phyloP scores from a whole-genome alignment of 2,888 invertebrate genomes.

The Dione vanillae region DNA sequence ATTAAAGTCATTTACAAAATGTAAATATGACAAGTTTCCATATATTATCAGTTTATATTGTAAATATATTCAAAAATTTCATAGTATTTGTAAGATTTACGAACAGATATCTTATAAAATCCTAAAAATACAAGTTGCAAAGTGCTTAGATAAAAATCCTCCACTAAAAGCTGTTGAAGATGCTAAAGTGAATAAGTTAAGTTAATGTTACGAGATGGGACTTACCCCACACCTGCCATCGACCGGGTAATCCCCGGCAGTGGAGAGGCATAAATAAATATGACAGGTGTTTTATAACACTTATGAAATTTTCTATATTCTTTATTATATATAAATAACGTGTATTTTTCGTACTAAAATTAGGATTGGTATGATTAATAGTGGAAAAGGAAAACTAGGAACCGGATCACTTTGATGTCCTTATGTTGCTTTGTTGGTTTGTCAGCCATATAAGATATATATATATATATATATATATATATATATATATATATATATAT shows the following conservation, averaged over 20 bases:
- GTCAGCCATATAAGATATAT: no score
- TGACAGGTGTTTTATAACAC: slow-evolving; percentile 10
- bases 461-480: no score
- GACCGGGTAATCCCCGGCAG: slow-evolving; percentile 28
- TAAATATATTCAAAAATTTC: no score
- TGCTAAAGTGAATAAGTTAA: slow-evolving; percentile 13
- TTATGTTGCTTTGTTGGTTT: no score
- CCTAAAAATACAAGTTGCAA: background rate
- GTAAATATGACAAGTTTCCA: no score
- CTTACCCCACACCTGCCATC: slow-evolving; percentile 24
- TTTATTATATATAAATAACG: background rate
- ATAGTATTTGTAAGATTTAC: background rate
- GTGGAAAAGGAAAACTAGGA: no score
- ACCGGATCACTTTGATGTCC: no score
- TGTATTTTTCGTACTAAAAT: background rate
- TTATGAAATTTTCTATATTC: background rate
- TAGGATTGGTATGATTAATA: no score
- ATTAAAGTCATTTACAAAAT: no score
- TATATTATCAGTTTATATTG: no score
- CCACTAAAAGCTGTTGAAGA: slow-evolving; percentile 4
- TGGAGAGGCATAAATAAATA: slow-evolving; percentile 23
- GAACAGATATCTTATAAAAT: background rate
- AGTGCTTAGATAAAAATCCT: slow-evolving; percentile 5
- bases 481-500: no score
- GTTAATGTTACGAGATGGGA: slow-evolving; percentile 12